Percentiles rank a stretch among this genome's conserved stretches.
Conservation (phyloP, 1,140 invertebrate genomes). For the Nebria ingens region DNA sequence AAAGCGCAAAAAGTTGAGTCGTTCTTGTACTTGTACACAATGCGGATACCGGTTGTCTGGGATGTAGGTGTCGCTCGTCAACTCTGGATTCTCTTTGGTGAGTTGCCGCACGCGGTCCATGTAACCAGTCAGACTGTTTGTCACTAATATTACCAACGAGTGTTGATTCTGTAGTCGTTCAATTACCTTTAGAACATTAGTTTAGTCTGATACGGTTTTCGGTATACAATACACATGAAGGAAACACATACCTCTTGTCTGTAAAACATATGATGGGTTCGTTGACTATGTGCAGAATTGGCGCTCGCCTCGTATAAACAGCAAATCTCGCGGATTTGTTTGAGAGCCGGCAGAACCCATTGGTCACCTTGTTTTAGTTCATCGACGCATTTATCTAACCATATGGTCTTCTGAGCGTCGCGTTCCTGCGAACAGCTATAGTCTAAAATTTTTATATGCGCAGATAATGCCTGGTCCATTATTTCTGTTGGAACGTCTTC, state of each 20-base stretch:
- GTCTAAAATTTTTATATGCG: constrained; percentile 96
- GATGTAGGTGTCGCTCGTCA: constrained; percentile 72
- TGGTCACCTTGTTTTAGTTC: constrained; percentile 79
- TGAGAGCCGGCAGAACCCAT: constrained; percentile 90
- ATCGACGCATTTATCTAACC: constrained; percentile 92
- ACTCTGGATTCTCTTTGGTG: constrained; percentile 59
- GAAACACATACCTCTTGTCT: constrained; percentile 42
- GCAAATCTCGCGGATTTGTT: constrained; percentile 94
- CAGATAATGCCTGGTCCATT: constrained; percentile 90
- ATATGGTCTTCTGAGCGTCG: constrained; percentile 90
- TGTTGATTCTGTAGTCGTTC: constrained; percentile 86
- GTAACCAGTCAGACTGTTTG: constrained; percentile 84
- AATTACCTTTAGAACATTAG: constrained; percentile 65
- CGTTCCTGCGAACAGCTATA: constrained; percentile 95
- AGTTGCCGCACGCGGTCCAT: constrained; percentile 75
- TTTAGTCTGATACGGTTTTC: constrained; percentile 31
- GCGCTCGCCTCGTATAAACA: constrained; percentile 71
- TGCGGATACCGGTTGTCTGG: constrained; percentile 89
- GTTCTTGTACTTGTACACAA: constrained; percentile 73
- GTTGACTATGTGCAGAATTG: constrained; percentile 41
- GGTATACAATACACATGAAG: constrained; percentile 10
- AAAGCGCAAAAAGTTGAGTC: constrained; percentile 89
- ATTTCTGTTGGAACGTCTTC: constrained; percentile 95
- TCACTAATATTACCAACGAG: constrained; percentile 86
- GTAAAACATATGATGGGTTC: constrained; percentile 52